These are phyloP conservation scores for Sapajus apella DNA, from an alignment of 2,113 vertebrate species.

Conservation along the genomic window DNA sequence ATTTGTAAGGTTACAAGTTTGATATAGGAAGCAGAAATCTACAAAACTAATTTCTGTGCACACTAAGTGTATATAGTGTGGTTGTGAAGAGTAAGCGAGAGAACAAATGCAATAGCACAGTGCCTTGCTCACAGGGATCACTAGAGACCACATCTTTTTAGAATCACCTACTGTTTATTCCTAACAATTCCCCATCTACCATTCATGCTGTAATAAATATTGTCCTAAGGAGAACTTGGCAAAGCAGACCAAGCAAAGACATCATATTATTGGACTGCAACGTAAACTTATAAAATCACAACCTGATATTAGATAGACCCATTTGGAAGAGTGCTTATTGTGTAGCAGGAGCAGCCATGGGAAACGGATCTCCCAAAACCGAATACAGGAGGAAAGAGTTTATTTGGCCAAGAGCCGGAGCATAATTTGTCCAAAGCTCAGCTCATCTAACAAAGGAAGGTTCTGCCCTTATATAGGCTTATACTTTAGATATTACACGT, in stretches of 20 bases:
- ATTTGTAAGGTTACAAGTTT: background rate
- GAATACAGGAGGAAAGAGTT: too few species aligned
- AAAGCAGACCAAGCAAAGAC: background rate
- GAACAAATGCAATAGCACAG: background rate
- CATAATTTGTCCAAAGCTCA: too few species aligned
- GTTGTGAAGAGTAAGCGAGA: background rate
- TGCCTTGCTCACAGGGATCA: background rate
- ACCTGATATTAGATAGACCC: background rate
- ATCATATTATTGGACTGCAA: background rate
- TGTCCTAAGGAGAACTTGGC: background rate
- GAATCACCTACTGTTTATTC: background rate
- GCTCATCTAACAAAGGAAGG: too few species aligned
- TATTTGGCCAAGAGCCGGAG: too few species aligned
- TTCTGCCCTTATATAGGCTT: too few species aligned
- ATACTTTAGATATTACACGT: too few species aligned
- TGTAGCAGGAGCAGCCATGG: too few species aligned
- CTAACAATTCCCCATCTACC: background rate
- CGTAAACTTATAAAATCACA: background rate
- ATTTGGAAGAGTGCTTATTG: background rate
- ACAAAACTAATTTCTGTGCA: background rate
- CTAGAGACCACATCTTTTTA: background rate
- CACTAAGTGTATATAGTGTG: background rate
- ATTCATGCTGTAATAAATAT: background rate
- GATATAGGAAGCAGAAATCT: background rate
- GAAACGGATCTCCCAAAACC: too few species aligned